Evolutionary conservation across 2,113 vertebrate species (phyloP), one percentile per base, ranked within the genome.

Genomic region (Monopterus albus): DNA sequence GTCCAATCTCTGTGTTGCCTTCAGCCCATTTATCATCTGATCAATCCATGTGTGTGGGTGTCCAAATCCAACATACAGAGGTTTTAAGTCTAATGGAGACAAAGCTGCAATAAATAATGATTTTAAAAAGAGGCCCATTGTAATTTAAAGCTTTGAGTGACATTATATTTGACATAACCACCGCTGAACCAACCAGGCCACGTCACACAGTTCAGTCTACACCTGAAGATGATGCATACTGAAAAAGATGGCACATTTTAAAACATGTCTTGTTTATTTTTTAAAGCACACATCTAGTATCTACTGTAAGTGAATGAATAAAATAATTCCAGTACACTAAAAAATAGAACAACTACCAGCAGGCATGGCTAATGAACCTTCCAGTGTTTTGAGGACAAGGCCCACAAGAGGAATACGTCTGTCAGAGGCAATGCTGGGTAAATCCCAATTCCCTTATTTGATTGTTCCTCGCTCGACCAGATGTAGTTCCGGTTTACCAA

Each of bases 271-370:
- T 75, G 72, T 94, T 94, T 93, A 92, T 92, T 93, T 89, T 88
- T 83, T 91, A 87, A 92, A 89, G 88, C 86, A 87, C 89, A 92
- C 90, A 91, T 89, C 88, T 88, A 92, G 78, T 92, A 90, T 91
- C 86, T 87, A n/a, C n/a, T n/a, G n/a, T n/a, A 88, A 83, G 91
- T 88, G 89, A 91, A 85, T 87, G 72, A 85, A 71, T 78, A 83
- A 88, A 90, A 77, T 23, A 85, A 86, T 67, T 85, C 65, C 80
- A 84, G 78, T 88, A 91, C 89, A 91, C 83, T 86, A 76, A 90
- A 62, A 82, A 84, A 85, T 52, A 79, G 80, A 79, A 76, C 80
- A 75, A 77, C 81, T 84, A 89, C 86, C 81, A 91, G 90, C 92
- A 92, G 91, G 81, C 75, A 85, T 86, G 89, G 83, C 72, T 85